phyloP scores from a whole-genome alignment of 2,797 vertebrate species.

The Cheirogaleus major region DNA sequence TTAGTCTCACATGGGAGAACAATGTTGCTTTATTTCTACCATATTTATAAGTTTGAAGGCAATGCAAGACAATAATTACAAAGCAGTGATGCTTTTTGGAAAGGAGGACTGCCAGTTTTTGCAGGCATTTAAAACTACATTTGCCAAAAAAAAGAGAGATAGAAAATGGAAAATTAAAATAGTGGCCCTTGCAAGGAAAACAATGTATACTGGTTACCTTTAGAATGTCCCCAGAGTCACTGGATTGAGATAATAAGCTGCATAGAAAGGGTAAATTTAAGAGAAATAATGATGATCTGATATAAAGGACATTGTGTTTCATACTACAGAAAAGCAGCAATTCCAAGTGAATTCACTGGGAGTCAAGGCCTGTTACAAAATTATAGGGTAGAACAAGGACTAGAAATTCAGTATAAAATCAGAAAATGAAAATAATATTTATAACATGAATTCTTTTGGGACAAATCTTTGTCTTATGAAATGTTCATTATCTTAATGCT shows the following conservation, averaged over 20 bases:
- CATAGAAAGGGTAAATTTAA: neutral
- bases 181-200: neutral
- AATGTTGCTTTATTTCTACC: neutral
- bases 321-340: neutral
- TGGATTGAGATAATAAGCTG: neutral
- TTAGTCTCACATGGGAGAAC: neutral
- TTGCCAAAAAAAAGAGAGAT: neutral
- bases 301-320: neutral
- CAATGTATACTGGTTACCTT: neutral
- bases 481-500: constrained; percentile 5
- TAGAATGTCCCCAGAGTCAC: neutral
- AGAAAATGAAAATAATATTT: constrained; percentile 20
- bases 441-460: neutral
- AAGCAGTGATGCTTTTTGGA: neutral
- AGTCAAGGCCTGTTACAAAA: neutral
- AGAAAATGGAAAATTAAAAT: constrained; percentile 30
- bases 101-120: neutral
- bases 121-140: neutral
- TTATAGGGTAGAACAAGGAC: neutral
- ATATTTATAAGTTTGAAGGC: constrained; percentile 8
- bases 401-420: neutral
- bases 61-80: neutral
- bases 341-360: neutral
- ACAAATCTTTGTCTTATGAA: constrained; percentile 20
- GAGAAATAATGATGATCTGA: neutral